Conservation (phyloP, 2,113 vertebrate species). For the Arizona elegans region DNA sequence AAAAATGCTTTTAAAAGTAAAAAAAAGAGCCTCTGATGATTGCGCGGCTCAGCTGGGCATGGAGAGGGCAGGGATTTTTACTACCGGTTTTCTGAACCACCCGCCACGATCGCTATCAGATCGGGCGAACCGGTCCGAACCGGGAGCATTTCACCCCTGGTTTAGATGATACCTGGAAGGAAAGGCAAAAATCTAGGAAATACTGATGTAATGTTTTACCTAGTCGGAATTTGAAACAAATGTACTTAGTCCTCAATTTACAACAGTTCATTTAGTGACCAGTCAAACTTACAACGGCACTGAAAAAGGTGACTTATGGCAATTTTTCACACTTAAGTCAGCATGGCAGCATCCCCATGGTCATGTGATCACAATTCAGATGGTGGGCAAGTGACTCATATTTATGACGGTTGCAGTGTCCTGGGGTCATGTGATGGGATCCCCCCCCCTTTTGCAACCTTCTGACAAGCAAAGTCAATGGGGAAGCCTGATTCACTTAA, state of each 20-base stretch:
- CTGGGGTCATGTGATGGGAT: neutral
- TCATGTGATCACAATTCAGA: neutral
- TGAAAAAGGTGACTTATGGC: neutral
- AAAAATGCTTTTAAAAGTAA: no score
- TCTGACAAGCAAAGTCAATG: neutral
- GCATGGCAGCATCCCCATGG: neutral
- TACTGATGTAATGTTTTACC: neutral
- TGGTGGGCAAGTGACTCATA: neutral
- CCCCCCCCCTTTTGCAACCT: neutral
- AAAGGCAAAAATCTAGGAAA: neutral
- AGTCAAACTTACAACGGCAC: no score
- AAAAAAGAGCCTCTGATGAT: no score
- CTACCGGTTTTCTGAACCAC: no score
- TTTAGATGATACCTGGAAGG: neutral
- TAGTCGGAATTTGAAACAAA: neutral
- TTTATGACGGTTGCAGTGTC: neutral
- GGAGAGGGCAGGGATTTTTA: no score
- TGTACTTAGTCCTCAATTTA: neutral
- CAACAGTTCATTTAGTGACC: neutral
- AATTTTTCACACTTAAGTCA: neutral
- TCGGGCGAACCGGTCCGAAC: no score
- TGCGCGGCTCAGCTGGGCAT: no score
- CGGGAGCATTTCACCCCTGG: no score
- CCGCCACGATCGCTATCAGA: no score
- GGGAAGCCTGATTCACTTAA: neutral